phyloP scores from a whole-genome alignment of 2,888 invertebrate species.

The Drepanosiphum platanoidis region DNA sequence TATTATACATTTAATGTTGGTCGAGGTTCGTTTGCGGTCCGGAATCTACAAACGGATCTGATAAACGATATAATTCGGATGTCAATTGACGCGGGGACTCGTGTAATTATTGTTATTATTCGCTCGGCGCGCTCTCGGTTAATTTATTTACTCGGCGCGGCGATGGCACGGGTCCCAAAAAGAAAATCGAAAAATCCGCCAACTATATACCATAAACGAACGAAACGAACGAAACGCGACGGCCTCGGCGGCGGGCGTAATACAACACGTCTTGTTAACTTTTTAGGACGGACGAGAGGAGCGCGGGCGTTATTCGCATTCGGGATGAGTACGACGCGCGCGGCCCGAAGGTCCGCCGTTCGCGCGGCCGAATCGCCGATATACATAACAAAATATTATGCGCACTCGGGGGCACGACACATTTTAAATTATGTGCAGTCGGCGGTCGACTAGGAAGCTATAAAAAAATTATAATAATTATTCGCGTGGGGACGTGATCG shows the following conservation, averaged over 20 bases:
- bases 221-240: no score
- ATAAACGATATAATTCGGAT: background rate
- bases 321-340: slow-evolving; percentile 37
- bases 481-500: slow-evolving; percentile 42
- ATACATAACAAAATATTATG: slow-evolving; percentile 19
- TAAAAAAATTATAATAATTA: slow-evolving; percentile 50
- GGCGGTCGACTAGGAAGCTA: slow-evolving; percentile 48
- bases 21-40: background rate
- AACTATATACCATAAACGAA: background rate
- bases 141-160: background rate
- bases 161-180: slow-evolving; percentile 21
- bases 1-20: background rate
- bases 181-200: no score
- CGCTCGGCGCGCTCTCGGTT: background rate
- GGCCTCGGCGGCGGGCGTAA: slow-evolving; percentile 33
- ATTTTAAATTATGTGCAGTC: background rate
- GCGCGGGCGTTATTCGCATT: slow-evolving; percentile 58
- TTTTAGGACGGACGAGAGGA: slow-evolving; percentile 12
- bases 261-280: no score
- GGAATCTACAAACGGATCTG: background rate
- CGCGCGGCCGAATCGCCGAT: slow-evolving; percentile 16
- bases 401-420: no score
- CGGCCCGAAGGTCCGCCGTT: slow-evolving; percentile 25
- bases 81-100: background rate
- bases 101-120: no score